phyloP scores from a whole-genome alignment of 2,113 vertebrate species.

The Sceloporus undulatus region DNA sequence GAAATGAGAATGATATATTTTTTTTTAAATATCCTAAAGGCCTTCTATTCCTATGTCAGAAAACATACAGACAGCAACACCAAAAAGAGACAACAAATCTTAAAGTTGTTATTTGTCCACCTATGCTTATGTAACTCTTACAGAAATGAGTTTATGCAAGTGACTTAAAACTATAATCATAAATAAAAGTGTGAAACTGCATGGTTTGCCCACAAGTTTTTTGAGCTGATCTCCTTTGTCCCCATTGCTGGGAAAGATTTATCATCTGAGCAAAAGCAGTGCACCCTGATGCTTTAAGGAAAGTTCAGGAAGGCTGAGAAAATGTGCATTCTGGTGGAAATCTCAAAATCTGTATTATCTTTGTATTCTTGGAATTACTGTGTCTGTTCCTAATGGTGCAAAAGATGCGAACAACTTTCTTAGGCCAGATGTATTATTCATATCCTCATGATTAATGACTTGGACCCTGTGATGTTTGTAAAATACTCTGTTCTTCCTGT shows the following conservation, averaged over 20 bases:
- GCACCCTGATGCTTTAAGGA: not conserved
- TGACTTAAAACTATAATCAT: not conserved
- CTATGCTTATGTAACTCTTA: not conserved
- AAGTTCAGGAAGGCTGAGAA: too few species aligned
- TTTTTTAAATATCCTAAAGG: not conserved
- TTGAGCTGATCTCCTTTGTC: not conserved
- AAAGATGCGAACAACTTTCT: not conserved
- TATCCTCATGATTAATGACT: not conserved
- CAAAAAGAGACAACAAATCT: not conserved
- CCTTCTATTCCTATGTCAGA: not conserved
- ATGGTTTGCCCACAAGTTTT: not conserved
- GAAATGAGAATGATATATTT: constrained; percentile 8
- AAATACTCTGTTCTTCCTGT: not conserved
- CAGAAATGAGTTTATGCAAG: constrained; percentile 5
- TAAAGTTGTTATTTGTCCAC: not conserved
- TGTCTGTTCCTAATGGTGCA: not conserved
- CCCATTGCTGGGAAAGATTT: not conserved
- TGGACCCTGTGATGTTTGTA: not conserved
- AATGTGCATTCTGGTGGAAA: not conserved
- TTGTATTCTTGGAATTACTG: not conserved
- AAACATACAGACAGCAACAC: constrained; percentile 1
- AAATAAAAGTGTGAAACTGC: constrained; percentile 4
- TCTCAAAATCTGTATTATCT: not conserved
- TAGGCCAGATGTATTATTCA: not conserved
- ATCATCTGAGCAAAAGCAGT: not conserved